phyloP scores from a whole-genome alignment of 2,888 invertebrate genomes.

The Aleiodes testaceus region DNA sequence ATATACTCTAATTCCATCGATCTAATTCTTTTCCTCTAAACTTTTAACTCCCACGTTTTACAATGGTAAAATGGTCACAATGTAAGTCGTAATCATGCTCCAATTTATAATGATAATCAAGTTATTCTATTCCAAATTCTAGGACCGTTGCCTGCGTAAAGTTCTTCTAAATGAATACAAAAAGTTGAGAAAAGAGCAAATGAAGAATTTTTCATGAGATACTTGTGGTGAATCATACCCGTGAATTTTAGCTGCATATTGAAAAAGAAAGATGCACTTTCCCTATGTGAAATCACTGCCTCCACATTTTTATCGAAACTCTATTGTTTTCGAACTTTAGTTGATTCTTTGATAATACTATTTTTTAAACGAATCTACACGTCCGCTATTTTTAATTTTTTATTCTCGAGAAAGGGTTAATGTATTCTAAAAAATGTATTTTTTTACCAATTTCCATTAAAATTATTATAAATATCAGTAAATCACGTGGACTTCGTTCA shows the following conservation, averaged over 20 bases:
- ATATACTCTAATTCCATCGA: slow-evolving; percentile 27
- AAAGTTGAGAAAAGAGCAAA: neutral
- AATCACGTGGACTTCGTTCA: slow-evolving; percentile 48
- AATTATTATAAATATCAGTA: slow-evolving; percentile 50
- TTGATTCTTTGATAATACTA: slow-evolving; percentile 22
- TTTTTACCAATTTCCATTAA: slow-evolving; percentile 45
- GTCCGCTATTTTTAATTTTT: neutral
- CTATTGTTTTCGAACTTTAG: slow-evolving; percentile 7
- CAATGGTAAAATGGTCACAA: slow-evolving; percentile 10
- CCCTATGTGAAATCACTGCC: slow-evolving; percentile 2
- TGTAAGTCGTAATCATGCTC: slow-evolving; percentile 43
- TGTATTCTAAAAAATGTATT: slow-evolving; percentile 16
- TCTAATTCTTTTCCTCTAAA: slow-evolving; percentile 20
- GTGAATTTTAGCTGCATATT: slow-evolving; percentile 16
- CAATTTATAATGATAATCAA: slow-evolving; percentile 29
- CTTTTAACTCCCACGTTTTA: no score
- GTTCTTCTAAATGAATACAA: neutral
- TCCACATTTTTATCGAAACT: slow-evolving; percentile 25
- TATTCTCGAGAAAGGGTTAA: neutral
- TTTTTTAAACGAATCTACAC: slow-evolving; percentile 14
- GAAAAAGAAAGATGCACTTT: neutral
- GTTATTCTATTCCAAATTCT: slow-evolving; percentile 10
- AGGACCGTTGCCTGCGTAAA: slow-evolving; percentile 28
- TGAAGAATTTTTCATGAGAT: slow-evolving; percentile 5
- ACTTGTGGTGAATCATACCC: slow-evolving; percentile 6